These are phyloP conservation scores for Pammene fasciana DNA, from an alignment of 2,888 invertebrate species.

Conservation along the genomic window DNA sequence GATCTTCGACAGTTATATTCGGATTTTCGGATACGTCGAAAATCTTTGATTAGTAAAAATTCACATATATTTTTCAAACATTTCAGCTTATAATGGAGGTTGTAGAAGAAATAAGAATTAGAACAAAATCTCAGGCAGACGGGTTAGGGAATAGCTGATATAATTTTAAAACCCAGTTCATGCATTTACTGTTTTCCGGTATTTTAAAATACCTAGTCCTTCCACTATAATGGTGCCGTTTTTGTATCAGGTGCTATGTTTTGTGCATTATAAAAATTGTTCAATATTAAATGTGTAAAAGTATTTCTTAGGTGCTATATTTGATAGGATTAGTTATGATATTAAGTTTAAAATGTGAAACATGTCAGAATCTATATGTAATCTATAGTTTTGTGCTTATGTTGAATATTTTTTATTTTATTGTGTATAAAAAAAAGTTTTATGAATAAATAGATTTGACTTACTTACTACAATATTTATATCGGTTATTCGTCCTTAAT, in stretches of 20 bases:
- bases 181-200: conserved; percentile 34
- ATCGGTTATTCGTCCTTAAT: neutral
- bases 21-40: conserved; percentile 15
- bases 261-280: conserved; percentile 2
- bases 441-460: neutral
- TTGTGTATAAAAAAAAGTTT: conserved; percentile 1
- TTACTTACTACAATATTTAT: neutral
- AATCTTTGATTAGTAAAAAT: neutral
- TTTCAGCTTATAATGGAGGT: conserved; percentile 83
- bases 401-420: conserved; percentile 1
- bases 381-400: conserved; percentile 13
- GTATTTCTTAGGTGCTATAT: conserved; percentile 42
- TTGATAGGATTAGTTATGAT: conserved; percentile 25
- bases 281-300: conserved; percentile 17
- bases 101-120: conserved; percentile 82
- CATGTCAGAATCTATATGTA: conserved; percentile 10
- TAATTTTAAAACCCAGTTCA: conserved; percentile 42
- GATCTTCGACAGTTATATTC: neutral
- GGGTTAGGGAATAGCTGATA: conserved; percentile 64
- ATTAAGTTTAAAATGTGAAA: conserved; percentile 27
- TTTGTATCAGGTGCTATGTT: conserved; percentile 35
- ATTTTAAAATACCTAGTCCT: conserved; percentile 30
- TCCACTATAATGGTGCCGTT: conserved; percentile 21
- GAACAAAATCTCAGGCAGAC: conserved; percentile 78
- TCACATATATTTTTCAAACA: conserved; percentile 56